These are phyloP conservation scores for Acleris emargana DNA, from an alignment of 2,888 invertebrate genomes.

Conservation along the genomic window DNA sequence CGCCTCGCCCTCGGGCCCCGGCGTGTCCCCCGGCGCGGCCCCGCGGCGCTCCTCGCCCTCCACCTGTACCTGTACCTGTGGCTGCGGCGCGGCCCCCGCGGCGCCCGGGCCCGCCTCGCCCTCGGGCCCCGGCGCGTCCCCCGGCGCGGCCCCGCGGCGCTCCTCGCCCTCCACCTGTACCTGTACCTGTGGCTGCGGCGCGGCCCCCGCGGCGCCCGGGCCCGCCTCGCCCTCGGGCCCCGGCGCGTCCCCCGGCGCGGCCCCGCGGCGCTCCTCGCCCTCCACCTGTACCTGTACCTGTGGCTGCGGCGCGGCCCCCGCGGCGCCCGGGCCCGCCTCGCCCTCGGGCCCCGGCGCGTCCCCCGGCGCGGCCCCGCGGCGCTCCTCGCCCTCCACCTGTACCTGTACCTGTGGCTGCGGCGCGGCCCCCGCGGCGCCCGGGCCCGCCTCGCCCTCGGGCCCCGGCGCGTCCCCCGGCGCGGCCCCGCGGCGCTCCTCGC, in stretches of 20 bases:
- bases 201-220: constrained; percentile 47
- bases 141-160: constrained; percentile 71
- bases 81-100: constrained; percentile 12
- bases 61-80: constrained; percentile 48
- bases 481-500: constrained; percentile 75
- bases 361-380: constrained; percentile 71
- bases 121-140: constrained; percentile 47
- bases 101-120: constrained; percentile 58
- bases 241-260: constrained; percentile 60
- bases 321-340: constrained; percentile 57
- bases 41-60: constrained; percentile 79
- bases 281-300: constrained; percentile 60
- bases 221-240: constrained; percentile 50
- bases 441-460: constrained; percentile 53
- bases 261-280: constrained; percentile 76
- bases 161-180: constrained; percentile 80
- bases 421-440: constrained; percentile 42
- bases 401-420: constrained; percentile 8
- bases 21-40: constrained; percentile 61
- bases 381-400: constrained; percentile 78
- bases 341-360: constrained; percentile 46
- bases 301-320: background rate
- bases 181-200: constrained; percentile 4
- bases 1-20: constrained; percentile 47
- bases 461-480: constrained; percentile 59